These are phyloP conservation scores for Semicossyphus pulcher DNA, from an alignment of 2,113 vertebrate genomes.

Conservation along the genomic window DNA sequence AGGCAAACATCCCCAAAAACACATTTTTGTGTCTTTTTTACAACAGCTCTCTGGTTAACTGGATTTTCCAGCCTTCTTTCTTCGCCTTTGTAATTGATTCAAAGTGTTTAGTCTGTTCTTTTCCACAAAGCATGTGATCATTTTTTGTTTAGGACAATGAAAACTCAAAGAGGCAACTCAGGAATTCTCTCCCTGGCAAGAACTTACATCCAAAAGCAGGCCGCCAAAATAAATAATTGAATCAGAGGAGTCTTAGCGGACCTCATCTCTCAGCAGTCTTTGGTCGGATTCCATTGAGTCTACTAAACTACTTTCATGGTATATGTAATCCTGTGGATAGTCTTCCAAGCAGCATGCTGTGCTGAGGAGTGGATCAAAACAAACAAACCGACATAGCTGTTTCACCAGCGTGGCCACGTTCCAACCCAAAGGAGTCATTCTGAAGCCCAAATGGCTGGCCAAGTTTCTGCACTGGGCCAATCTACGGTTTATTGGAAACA, in stretches of 20 bases:
- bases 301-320: constrained; percentile 74
- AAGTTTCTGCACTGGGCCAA: constrained; percentile 64
- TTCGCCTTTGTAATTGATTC: constrained; percentile 35
- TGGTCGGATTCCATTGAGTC: constrained; percentile 66
- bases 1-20: constrained; percentile 40
- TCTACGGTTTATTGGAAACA: constrained; percentile 68
- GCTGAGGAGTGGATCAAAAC: constrained; percentile 72
- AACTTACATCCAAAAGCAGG: constrained; percentile 50
- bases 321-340: constrained; percentile 69
- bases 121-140: constrained; percentile 15
- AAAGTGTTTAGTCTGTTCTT: constrained; percentile 36
- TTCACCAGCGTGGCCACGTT: constrained; percentile 60
- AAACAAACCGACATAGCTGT: constrained; percentile 67
- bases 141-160: constrained; percentile 49
- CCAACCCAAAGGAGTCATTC: constrained; percentile 72
- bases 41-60: constrained; percentile 28
- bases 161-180: constrained; percentile 36
- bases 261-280: constrained; percentile 57
- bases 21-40: not conserved
- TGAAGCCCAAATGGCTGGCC: constrained; percentile 62
- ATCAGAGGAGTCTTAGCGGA: constrained; percentile 50
- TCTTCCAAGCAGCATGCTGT: constrained; percentile 64
- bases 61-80: constrained; percentile 12
- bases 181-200: constrained; percentile 42
- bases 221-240: constrained; percentile 71